Evolutionary conservation across 2,113 vertebrate species (phyloP).

Genomic region (Myanophis thanlyinensis): DNA sequence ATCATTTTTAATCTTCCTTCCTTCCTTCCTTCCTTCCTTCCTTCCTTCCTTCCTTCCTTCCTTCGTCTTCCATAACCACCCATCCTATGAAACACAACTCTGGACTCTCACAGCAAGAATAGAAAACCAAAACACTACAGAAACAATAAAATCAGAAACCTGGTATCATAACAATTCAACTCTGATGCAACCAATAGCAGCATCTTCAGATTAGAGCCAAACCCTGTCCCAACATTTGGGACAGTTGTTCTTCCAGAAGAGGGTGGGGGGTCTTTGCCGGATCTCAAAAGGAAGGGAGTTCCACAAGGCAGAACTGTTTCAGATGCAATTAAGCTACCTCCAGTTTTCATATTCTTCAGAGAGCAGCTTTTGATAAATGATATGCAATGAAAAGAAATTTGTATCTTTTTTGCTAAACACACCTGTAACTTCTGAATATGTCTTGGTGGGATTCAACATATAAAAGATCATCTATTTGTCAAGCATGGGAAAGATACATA

Average conservation of each 20-base stretch:
- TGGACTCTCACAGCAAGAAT: background rate
- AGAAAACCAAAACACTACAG: background rate
- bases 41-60: background rate
- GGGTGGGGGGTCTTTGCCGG: background rate
- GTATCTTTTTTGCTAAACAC: background rate
- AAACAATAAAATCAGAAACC: background rate
- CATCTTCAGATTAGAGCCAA: background rate
- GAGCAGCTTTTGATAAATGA: background rate
- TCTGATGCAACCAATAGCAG: background rate
- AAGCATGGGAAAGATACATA: background rate
- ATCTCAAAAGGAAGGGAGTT: background rate
- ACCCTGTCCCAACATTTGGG: background rate
- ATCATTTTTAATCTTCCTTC: background rate
- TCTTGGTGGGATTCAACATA: background rate
- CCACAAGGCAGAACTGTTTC: background rate
- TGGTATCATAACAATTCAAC: background rate
- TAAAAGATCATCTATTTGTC: background rate
- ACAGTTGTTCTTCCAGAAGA: background rate
- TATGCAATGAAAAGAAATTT: background rate
- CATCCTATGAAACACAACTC: background rate
- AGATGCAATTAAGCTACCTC: background rate
- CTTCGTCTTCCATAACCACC: background rate
- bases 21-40: too few relatives aligned
- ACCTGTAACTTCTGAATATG: background rate
- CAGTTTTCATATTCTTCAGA: background rate